These are phyloP conservation scores for Aplochiton taeniatus DNA, from an alignment of 2,797 vertebrate genomes.

Conservation along the genomic window DNA sequence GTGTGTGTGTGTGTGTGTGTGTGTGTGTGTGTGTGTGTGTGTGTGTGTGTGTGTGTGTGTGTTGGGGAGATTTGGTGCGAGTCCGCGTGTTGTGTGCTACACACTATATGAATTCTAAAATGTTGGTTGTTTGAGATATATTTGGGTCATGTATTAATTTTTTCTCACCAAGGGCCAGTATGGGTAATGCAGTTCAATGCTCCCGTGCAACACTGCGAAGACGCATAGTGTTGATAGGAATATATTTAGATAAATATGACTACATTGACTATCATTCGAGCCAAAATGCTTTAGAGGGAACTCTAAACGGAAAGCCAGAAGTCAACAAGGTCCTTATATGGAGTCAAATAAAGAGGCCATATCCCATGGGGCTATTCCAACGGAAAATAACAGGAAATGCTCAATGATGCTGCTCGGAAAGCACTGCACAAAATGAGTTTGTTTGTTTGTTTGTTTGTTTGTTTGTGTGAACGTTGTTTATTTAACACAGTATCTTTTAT, in stretches of 20 bases:
- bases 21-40: background rate
- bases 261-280: too few relatives aligned
- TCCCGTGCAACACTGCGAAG: too few relatives aligned
- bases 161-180: too few relatives aligned
- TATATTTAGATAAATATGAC: too few relatives aligned
- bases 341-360: conserved; percentile 16
- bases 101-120: too few relatives aligned
- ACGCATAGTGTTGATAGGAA: too few relatives aligned
- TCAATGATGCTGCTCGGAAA: conserved; percentile 13
- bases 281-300: conserved; percentile 1
- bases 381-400: conserved; percentile 50
- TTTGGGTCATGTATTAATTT: too few relatives aligned
- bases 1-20: conserved; percentile 10
- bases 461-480: background rate
- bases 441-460: background rate
- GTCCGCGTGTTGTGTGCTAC: background rate
- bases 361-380: conserved; percentile 34
- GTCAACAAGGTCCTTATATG: conserved; percentile 35
- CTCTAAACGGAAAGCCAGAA: conserved; percentile 33
- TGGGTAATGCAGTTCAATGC: too few relatives aligned
- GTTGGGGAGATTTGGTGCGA: background rate
- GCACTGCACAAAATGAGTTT: background rate
- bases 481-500: conserved; percentile 2
- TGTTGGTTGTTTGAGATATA: too few relatives aligned
- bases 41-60: conserved; percentile 5